phyloP scores from a whole-genome alignment of 2,797 vertebrate species.

The Sphaeramia orbicularis region DNA sequence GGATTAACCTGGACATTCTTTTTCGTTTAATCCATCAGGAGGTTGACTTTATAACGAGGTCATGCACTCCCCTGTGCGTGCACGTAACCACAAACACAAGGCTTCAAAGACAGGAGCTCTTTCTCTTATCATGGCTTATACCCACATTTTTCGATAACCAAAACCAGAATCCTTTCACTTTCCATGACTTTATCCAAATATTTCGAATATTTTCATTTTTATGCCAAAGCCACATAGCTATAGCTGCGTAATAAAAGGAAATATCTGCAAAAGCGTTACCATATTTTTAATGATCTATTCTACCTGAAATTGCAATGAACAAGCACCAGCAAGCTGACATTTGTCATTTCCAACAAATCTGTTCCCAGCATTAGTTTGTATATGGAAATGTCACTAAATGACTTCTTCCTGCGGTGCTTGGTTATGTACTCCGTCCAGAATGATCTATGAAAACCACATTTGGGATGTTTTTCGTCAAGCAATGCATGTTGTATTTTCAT shows the following conservation, averaged over 20 bases:
- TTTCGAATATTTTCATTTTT: neutral
- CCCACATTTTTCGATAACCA: constrained; percentile 16
- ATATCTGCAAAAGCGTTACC: neutral
- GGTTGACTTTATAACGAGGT: constrained; percentile 30
- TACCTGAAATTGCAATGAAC: constrained; percentile 46
- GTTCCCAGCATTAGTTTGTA: constrained; percentile 63
- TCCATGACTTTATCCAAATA: neutral
- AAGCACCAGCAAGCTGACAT: constrained; percentile 45
- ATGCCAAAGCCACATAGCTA: neutral
- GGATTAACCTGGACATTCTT: too few species aligned
- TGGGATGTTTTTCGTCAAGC: constrained; percentile 58
- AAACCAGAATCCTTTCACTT: neutral
- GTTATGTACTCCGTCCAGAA: constrained; percentile 57
- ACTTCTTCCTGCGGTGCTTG: constrained; percentile 52
- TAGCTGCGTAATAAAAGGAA: neutral
- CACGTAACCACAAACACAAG: constrained; percentile 10
- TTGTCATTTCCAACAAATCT: constrained; percentile 57
- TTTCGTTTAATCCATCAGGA: constrained; percentile 45
- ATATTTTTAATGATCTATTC: constrained; percentile 38
- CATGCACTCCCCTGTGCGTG: neutral
- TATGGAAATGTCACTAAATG: constrained; percentile 59
- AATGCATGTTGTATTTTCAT: constrained; percentile 58
- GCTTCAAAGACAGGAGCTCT: constrained; percentile 3
- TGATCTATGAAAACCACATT: constrained; percentile 66
- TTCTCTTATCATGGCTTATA: constrained; percentile 2